These are phyloP conservation scores for Cephalotes varians DNA, from an alignment of 2,888 invertebrate genomes.

Conservation along the genomic window DNA sequence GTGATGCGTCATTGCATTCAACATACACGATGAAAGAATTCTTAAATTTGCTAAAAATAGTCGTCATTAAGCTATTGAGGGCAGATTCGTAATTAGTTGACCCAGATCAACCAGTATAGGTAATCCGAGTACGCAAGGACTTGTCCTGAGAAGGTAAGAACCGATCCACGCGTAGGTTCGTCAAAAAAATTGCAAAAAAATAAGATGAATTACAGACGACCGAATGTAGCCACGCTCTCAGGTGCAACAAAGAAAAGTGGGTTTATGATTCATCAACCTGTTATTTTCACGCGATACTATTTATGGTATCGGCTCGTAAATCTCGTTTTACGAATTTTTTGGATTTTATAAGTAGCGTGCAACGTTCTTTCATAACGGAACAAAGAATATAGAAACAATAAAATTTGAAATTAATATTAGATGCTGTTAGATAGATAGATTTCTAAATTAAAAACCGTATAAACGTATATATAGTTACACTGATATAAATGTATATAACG, in stretches of 20 bases:
- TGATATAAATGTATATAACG: background rate
- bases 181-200: slow-evolving; percentile 36
- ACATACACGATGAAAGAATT: background rate
- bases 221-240: slow-evolving; percentile 9
- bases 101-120: slow-evolving; percentile 79
- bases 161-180: slow-evolving; percentile 26
- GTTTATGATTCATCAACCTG: slow-evolving; percentile 36
- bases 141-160: slow-evolving; percentile 51
- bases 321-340: background rate
- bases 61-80: background rate
- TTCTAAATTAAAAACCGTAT: background rate
- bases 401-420: background rate
- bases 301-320: slow-evolving; percentile 5
- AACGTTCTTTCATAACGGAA: slow-evolving; percentile 4
- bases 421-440: background rate
- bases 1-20: background rate
- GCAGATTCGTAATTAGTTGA: slow-evolving; percentile 78
- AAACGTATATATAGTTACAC: background rate
- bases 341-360: background rate
- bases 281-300: slow-evolving; percentile 3
- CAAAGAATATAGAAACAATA: background rate
- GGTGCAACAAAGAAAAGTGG: slow-evolving; percentile 46
- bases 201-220: background rate
- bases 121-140: slow-evolving; percentile 78
- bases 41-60: slow-evolving; percentile 22